Percentiles rank a stretch among this genome's conserved stretches.
phyloP scores from a whole-genome alignment of 2,113 vertebrate species.

The Mormyrus iriodes region DNA sequence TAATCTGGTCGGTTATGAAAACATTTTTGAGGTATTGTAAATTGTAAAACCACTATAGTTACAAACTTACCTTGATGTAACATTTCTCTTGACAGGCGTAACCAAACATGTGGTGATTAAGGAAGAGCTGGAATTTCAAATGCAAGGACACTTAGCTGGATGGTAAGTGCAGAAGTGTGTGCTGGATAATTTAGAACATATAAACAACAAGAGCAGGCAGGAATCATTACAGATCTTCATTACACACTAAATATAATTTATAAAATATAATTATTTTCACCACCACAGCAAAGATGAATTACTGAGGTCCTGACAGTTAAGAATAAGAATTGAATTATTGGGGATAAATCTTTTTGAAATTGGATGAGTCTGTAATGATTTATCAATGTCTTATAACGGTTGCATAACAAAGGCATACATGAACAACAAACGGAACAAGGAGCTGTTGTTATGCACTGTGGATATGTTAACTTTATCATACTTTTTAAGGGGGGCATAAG shows the following conservation, averaged over 20 bases:
- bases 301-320: neutral
- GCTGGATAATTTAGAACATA: neutral
- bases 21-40: neutral
- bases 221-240: neutral
- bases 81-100: constrained; percentile 57
- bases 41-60: neutral
- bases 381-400: neutral
- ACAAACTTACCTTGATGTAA: neutral
- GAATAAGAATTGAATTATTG: neutral
- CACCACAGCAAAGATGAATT: neutral
- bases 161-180: constrained; percentile 60
- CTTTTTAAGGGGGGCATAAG: neutral
- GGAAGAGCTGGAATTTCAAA: constrained; percentile 46
- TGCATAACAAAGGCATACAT: neutral
- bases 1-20: neutral
- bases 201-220: neutral
- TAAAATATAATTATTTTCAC: no score
- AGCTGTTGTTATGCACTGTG: neutral
- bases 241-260: neutral
- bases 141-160: constrained; percentile 56
- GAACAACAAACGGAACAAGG: neutral
- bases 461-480: neutral
- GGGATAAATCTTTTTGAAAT: neutral
- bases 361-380: neutral
- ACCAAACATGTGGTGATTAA: constrained; percentile 59